phyloP scores from a whole-genome alignment of 2,888 invertebrate genomes.

The Sphinx pinastri region DNA sequence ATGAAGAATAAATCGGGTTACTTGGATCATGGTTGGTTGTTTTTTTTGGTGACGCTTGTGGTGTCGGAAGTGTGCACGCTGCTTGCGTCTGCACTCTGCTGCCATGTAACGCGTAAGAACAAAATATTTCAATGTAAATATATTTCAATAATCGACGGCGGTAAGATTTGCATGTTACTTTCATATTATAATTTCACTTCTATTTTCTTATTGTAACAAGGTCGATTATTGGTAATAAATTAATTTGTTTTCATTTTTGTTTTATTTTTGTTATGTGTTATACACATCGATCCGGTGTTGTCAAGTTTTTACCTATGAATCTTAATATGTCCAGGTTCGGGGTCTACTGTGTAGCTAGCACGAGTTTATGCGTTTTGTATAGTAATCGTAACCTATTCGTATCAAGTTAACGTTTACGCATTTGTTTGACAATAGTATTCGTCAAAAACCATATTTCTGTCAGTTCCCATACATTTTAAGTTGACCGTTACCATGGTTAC shows the following conservation, averaged over 20 bases:
- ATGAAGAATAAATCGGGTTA: conserved; percentile 23
- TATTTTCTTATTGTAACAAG: conserved; percentile 47
- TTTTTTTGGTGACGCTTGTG: conserved; percentile 9
- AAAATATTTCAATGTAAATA: conserved; percentile 14
- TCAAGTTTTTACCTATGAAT: too few species aligned
- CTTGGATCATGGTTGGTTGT: conserved; percentile 19
- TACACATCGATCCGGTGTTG: too few species aligned
- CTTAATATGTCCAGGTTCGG: too few species aligned
- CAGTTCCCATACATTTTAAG: too few species aligned
- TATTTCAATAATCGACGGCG: conserved; percentile 33
- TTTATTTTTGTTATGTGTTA: conserved; percentile 40
- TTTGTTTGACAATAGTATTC: too few species aligned
- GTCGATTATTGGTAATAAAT: conserved; percentile 53
- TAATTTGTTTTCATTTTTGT: conserved; percentile 63
- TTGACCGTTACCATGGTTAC: too few species aligned
- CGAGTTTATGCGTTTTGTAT: too few species aligned
- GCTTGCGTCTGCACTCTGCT: not conserved
- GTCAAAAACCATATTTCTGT: too few species aligned
- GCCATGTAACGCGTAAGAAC: not conserved
- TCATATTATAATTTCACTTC: conserved; percentile 49
- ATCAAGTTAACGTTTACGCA: too few species aligned
- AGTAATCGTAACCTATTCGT: too few species aligned
- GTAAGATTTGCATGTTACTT: conserved; percentile 43
- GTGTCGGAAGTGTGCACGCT: not conserved
- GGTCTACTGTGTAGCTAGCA: too few species aligned